Percentiles rank a stretch among this genome's conserved stretches.
These are phyloP conservation scores for Machimus atricapillus DNA, from an alignment of 2,888 invertebrate species.

Conservation along the genomic window DNA sequence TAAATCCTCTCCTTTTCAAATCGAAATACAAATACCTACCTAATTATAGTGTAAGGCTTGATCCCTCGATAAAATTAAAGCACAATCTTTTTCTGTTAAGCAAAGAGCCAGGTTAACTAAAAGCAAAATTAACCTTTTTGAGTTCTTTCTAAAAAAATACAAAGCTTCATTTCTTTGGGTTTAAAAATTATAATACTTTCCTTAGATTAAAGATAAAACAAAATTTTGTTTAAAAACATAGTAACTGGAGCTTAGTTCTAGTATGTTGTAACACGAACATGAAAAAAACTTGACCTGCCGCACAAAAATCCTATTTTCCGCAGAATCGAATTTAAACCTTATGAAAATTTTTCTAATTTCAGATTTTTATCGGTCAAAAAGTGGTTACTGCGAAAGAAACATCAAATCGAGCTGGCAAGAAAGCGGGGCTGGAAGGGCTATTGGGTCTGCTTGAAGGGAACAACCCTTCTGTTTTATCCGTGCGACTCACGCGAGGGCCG, in stretches of 20 bases:
- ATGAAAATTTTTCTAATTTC: slow-evolving; percentile 54
- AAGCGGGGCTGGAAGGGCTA: slow-evolving; percentile 98
- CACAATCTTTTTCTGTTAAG: too few relatives aligned
- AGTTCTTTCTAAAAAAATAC: too few relatives aligned
- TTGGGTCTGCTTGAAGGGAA: slow-evolving; percentile 98
- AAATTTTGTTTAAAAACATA: too few relatives aligned
- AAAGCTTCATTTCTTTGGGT: too few relatives aligned
- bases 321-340: background rate
- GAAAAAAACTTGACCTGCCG: background rate
- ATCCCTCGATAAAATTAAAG: too few relatives aligned
- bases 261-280: background rate
- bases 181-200: too few relatives aligned
- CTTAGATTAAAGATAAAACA: too few relatives aligned
- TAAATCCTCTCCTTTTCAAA: too few relatives aligned
- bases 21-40: too few relatives aligned
- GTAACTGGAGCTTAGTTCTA: background rate
- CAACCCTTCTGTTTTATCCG: slow-evolving; percentile 93
- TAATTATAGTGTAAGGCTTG: too few relatives aligned
- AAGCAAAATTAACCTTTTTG: too few relatives aligned
- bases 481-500: slow-evolving; percentile 91
- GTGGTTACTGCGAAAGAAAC: slow-evolving; percentile 95
- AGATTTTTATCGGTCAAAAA: slow-evolving; percentile 98
- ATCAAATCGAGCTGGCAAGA: slow-evolving; percentile 94
- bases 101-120: too few relatives aligned
- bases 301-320: background rate